Evolutionary conservation across 2,888 invertebrate species (phyloP).

Genomic region (Amphimallon solstitiale): DNA sequence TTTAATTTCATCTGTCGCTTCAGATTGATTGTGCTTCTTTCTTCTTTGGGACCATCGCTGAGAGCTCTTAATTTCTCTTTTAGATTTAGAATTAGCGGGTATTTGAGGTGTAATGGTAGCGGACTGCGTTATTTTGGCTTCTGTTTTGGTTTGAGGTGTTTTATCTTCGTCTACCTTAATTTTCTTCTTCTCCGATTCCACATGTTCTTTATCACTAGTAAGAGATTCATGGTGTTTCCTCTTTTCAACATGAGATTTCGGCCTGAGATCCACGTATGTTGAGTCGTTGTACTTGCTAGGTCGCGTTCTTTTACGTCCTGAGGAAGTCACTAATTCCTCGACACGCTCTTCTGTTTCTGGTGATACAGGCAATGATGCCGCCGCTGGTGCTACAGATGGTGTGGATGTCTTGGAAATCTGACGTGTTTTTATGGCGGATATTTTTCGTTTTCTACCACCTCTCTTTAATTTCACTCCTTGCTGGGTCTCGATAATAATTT

Average conservation of each 20-base stretch:
- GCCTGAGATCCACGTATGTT: conserved; percentile 65
- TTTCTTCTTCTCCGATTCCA: conserved; percentile 53
- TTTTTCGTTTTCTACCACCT: conserved; percentile 56
- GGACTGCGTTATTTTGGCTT: conserved; percentile 34
- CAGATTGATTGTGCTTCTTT: conserved; percentile 47
- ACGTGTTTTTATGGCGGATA: conserved; percentile 43
- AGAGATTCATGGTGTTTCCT: conserved; percentile 55
- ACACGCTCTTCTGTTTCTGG: conserved; percentile 46
- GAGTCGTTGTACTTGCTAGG: conserved; percentile 73
- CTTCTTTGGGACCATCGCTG: conserved; percentile 60
- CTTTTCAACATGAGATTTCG: conserved; percentile 50
- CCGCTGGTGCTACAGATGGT: background rate
- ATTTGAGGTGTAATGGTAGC: conserved; percentile 29
- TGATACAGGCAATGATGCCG: conserved; percentile 39
- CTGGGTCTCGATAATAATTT: conserved; percentile 69
- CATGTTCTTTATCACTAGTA: conserved; percentile 52
- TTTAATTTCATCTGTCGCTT: background rate
- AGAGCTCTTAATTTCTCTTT: conserved; percentile 35
- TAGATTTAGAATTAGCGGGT: conserved; percentile 21
- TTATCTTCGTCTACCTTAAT: conserved; percentile 37
- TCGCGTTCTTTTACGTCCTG: conserved; percentile 71
- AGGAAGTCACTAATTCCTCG: conserved; percentile 67
- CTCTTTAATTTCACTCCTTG: conserved; percentile 66
- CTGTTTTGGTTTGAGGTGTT: conserved; percentile 30
- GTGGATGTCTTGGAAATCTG: conserved; percentile 50